phyloP scores from a whole-genome alignment of 2,888 invertebrate genomes.

The Andrena fulva region DNA sequence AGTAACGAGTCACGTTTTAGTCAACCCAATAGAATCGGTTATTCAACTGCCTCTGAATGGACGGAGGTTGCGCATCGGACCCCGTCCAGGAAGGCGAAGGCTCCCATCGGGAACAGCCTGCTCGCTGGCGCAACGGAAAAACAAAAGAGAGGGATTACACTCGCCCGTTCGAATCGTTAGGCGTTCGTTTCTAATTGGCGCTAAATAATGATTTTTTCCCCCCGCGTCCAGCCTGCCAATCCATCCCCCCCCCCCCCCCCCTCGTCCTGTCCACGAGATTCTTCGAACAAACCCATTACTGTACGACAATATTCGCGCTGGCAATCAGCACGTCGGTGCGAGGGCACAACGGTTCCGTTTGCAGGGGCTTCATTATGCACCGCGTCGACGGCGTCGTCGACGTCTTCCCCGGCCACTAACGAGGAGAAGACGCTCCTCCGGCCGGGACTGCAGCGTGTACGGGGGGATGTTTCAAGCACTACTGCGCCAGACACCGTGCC shows the following conservation, averaged over 20 bases:
- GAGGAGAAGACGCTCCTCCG: conserved; percentile 56
- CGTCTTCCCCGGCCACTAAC: conserved; percentile 60
- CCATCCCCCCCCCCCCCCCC: background rate
- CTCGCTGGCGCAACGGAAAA: conserved; percentile 17
- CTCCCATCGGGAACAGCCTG: conserved; percentile 16
- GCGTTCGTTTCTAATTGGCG: conserved; percentile 74
- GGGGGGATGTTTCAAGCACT: conserved; percentile 43
- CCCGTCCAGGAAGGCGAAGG: conserved; percentile 40
- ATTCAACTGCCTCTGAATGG: conserved; percentile 39
- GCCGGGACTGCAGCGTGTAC: conserved; percentile 50
- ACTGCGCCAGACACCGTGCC: conserved; percentile 33
- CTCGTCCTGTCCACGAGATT: conserved; percentile 57
- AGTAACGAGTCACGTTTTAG: conserved; percentile 35
- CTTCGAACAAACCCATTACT: conserved; percentile 76
- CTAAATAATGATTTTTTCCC: conserved; percentile 79
- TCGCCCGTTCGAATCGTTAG: conserved; percentile 62
- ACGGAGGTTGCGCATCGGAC: conserved; percentile 37
- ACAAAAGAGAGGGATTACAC: conserved; percentile 43
- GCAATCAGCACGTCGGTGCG: conserved; percentile 79
- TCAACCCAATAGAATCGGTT: conserved; percentile 34
- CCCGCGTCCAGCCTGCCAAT: conserved; percentile 41
- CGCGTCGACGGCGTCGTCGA: conserved; percentile 53
- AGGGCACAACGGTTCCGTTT: conserved; percentile 74
- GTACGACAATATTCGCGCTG: conserved; percentile 79
- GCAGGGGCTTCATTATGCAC: conserved; percentile 69